Evolutionary conservation across 2,888 invertebrate genomes (phyloP).

Genomic region (Luffia ferchaultella): DNA sequence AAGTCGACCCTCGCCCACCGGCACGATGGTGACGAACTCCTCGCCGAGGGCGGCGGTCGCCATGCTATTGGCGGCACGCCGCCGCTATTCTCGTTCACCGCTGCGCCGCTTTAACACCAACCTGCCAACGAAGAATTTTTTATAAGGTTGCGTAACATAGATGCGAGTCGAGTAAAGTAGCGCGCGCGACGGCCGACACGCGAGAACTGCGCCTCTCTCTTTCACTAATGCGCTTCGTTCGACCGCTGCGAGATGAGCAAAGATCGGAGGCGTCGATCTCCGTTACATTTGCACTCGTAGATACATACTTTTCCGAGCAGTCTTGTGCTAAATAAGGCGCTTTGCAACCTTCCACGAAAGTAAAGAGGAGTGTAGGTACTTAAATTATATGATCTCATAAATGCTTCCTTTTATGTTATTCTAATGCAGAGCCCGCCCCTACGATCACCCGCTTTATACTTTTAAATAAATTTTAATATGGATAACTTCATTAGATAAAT

Average conservation of each 20-base stretch:
- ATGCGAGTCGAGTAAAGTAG: constrained; percentile 30
- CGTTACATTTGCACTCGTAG: constrained; percentile 14
- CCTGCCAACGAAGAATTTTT: constrained; percentile 51
- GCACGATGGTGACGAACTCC: constrained; percentile 68
- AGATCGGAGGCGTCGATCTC: constrained; percentile 22
- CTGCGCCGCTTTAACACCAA: constrained; percentile 33
- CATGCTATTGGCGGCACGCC: constrained; percentile 45
- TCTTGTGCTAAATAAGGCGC: constrained; percentile 19
- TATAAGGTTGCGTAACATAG: constrained; percentile 46
- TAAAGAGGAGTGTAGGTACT: background rate
- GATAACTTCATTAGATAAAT: too few relatives aligned
- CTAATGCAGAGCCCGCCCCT: background rate
- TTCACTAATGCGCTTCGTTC: constrained; percentile 43
- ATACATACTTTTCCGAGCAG: constrained; percentile 21
- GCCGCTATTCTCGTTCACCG: constrained; percentile 27
- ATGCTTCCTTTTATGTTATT: background rate
- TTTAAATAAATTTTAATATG: too few relatives aligned
- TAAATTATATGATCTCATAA: background rate
- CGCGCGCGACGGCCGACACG: constrained; percentile 34
- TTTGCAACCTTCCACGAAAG: constrained; percentile 4
- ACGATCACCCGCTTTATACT: too few relatives aligned
- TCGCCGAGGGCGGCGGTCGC: constrained; percentile 52
- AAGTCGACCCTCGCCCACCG: constrained; percentile 59
- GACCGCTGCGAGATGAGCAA: constrained; percentile 32
- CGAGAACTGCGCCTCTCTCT: constrained; percentile 48